phyloP scores from a whole-genome alignment of 2,113 vertebrate genomes.

The Podocnemis expansa region DNA sequence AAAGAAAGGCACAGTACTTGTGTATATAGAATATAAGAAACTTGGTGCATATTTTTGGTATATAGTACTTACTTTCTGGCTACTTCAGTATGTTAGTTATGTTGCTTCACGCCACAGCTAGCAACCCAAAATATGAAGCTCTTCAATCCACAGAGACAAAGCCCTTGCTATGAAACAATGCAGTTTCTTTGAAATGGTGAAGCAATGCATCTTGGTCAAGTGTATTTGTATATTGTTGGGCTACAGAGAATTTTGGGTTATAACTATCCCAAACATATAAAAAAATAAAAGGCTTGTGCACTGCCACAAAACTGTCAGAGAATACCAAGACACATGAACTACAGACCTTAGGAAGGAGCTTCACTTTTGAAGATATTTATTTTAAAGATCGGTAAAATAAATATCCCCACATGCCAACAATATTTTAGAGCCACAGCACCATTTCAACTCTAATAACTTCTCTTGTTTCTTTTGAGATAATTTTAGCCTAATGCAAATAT shows the following conservation, averaged over 20 bases:
- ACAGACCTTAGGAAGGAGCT: not conserved
- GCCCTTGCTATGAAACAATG: not conserved
- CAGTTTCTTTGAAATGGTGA: not conserved
- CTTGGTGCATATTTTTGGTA: not conserved
- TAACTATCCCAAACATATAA: not conserved
- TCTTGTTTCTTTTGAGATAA: constrained; percentile 16
- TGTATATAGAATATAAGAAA: not conserved
- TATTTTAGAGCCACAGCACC: not conserved
- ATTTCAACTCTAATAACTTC: not conserved
- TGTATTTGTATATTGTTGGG: not conserved
- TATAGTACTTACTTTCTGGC: not conserved
- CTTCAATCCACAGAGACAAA: not conserved
- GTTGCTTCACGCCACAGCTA: not conserved
- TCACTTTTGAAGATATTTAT: not conserved
- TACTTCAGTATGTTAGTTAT: not conserved
- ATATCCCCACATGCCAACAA: not conserved
- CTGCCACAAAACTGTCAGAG: not conserved
- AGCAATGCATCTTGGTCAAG: not conserved
- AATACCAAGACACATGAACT: not conserved
- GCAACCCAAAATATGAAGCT: not conserved
- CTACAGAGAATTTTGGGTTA: not conserved
- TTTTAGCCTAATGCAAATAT: constrained; percentile 7
- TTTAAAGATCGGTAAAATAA: not conserved
- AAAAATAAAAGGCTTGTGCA: not conserved
- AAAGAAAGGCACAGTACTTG: not conserved